Evolutionary conservation across 2,113 vertebrate genomes (phyloP).

Genomic region (Urocynchramus pylzowi): DNA sequence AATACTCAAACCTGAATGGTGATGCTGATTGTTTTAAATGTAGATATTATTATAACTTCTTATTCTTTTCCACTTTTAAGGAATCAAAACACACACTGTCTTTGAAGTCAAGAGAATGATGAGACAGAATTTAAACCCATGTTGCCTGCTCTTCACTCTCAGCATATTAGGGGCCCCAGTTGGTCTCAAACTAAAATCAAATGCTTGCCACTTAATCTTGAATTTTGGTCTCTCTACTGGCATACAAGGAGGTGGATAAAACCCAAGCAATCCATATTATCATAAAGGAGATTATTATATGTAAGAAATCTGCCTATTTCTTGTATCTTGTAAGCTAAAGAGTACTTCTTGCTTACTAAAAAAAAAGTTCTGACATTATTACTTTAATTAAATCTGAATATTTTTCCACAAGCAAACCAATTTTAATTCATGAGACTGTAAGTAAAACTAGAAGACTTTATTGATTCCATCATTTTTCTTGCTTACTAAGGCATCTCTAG

Average conservation of each 20-base stretch:
- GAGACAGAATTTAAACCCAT: neutral
- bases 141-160: neutral
- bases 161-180: fast-evolving
- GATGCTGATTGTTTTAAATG: neutral
- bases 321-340: neutral
- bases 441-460: neutral
- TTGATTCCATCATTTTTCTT: neutral
- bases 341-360: neutral
- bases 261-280: neutral
- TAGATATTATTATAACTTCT: neutral
- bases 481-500: neutral
- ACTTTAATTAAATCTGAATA: neutral
- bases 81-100: neutral
- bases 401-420: neutral
- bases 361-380: neutral
- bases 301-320: neutral
- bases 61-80: neutral
- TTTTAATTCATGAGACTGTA: neutral
- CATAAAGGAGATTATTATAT: neutral
- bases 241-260: neutral
- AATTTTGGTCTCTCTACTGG: neutral
- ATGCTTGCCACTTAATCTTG: neutral
- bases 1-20: neutral
- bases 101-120: neutral
- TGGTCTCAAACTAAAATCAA: neutral